Conservation (phyloP, 2,113 vertebrate genomes). For the Oenanthe oenanthe region DNA sequence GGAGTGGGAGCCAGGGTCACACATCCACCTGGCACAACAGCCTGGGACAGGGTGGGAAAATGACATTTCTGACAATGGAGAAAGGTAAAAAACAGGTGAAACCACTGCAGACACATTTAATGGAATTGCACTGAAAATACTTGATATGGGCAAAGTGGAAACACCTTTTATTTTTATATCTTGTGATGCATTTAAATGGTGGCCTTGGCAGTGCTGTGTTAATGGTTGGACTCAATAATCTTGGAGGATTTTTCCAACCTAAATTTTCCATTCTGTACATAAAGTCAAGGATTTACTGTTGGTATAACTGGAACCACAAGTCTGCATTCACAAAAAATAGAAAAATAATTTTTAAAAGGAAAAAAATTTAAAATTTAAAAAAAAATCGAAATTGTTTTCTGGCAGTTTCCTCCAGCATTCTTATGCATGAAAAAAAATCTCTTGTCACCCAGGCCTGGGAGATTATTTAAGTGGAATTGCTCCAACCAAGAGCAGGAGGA, state of each 20-base stretch:
- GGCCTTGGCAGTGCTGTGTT: neutral
- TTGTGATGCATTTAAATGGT: neutral
- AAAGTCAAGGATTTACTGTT: neutral
- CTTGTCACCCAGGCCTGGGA: neutral
- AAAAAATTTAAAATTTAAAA: neutral
- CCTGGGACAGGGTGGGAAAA: neutral
- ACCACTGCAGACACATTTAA: neutral
- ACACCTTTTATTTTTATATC: neutral
- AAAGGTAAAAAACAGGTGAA: neutral
- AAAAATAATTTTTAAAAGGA: neutral
- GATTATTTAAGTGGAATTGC: neutral
- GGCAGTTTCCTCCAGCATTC: neutral
- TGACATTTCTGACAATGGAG: neutral
- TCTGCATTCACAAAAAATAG: fast-evolving
- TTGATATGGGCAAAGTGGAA: neutral
- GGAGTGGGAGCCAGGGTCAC: fast-evolving
- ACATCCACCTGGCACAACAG: fast-evolving
- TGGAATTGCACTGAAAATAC: neutral
- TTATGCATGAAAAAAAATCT: neutral
- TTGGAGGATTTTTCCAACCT: neutral
- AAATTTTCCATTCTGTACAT: neutral
- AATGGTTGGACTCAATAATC: neutral
- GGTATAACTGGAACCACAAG: neutral
- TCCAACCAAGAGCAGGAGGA: neutral
- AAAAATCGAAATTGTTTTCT: neutral